Percentiles rank a stretch among this genome's conserved stretches.
phyloP scores from a whole-genome alignment of 2,888 invertebrate species.

The Seira sanloemensis region DNA sequence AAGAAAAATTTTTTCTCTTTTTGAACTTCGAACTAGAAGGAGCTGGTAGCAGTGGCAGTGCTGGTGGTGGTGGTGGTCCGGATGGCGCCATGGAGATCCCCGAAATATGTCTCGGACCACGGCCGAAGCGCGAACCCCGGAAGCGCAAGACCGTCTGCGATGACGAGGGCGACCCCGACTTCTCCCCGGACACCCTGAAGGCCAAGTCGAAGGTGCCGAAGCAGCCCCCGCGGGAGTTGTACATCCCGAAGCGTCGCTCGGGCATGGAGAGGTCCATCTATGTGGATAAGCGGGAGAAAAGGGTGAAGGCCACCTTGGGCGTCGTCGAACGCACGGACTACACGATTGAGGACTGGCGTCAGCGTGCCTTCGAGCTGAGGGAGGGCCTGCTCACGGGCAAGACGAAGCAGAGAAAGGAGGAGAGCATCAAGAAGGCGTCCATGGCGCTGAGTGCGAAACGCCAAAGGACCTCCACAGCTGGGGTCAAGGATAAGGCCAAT shows the following conservation, averaged over 20 bases:
- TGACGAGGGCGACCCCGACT: slow-evolving; percentile 38
- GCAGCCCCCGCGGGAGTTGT: neutral
- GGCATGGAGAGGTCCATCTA: neutral
- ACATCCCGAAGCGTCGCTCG: neutral
- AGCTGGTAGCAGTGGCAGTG: no score
- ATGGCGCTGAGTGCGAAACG: no score
- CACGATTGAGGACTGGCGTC: slow-evolving; percentile 31
- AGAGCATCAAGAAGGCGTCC: neutral
- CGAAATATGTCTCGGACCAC: slow-evolving; percentile 7
- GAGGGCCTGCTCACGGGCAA: neutral
- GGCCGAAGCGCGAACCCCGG: neutral
- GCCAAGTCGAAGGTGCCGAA: neutral
- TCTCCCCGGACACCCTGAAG: neutral
- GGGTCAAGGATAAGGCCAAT: no score
- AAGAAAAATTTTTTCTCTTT: no score
- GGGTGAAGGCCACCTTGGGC: neutral
- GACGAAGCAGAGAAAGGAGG: neutral
- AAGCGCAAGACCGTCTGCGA: slow-evolving; percentile 9
- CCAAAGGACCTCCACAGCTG: no score
- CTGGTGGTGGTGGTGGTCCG: no score
- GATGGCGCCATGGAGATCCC: slow-evolving; percentile 58
- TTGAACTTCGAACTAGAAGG: no score
- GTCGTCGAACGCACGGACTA: slow-evolving; percentile 21
- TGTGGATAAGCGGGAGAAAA: neutral
- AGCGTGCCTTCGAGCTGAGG: neutral